These are phyloP conservation scores for Augiades crinisus DNA, from an alignment of 2,888 invertebrate species.

Conservation along the genomic window DNA sequence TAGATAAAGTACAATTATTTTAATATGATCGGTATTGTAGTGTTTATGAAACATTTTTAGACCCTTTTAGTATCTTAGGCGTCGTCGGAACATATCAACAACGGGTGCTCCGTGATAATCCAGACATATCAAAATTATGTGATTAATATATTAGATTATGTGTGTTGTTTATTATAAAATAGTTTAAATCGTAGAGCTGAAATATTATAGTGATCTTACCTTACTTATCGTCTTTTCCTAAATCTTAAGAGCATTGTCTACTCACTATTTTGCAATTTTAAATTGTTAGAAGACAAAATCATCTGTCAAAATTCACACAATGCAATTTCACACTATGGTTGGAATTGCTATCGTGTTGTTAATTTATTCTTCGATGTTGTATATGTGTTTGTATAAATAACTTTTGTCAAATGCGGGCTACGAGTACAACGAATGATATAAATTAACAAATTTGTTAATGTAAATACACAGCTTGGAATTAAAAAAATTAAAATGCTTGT, in stretches of 20 bases:
- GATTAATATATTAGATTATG: constrained; percentile 54
- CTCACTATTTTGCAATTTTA: neutral
- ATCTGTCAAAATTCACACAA: neutral
- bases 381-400: constrained; percentile 36
- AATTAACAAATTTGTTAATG: constrained; percentile 10
- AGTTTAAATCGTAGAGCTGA: constrained; percentile 42
- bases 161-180: constrained; percentile 44
- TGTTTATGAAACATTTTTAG: constrained; percentile 66
- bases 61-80: constrained; percentile 52
- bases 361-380: constrained; percentile 28
- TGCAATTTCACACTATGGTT: neutral
- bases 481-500: constrained; percentile 8
- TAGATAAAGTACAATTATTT: constrained; percentile 74
- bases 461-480: constrained; percentile 15
- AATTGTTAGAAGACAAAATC: neutral
- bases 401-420: constrained; percentile 79
- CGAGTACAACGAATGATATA: constrained; percentile 64
- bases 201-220: constrained; percentile 25
- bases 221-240: constrained; percentile 10
- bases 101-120: constrained; percentile 66
- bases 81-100: constrained; percentile 45
- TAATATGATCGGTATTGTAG: constrained; percentile 77
- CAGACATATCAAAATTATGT: constrained; percentile 78
- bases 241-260: neutral
- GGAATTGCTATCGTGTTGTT: constrained; percentile 18